Conservation (phyloP, 2,113 vertebrate genomes). For the Columba janthina region DNA sequence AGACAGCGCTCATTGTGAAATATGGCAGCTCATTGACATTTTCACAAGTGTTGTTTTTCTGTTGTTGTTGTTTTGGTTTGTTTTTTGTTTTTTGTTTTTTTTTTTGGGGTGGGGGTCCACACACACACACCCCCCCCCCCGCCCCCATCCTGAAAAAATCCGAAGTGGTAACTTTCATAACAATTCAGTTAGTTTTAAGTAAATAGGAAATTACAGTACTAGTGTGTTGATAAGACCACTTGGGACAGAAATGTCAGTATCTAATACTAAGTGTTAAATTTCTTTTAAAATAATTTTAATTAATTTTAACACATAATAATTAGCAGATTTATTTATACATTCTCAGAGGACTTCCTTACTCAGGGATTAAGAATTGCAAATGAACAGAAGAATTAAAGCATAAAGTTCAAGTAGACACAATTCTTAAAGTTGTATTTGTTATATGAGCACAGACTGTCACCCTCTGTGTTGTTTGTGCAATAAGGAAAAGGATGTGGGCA, state of each 20-base stretch:
- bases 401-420: not conserved
- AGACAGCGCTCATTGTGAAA: not conserved
- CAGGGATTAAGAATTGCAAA: not conserved
- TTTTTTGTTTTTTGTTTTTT: not conserved
- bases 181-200: conserved; percentile 17
- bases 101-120: too few species aligned
- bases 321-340: conserved; percentile 20
- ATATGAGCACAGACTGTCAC: not conserved
- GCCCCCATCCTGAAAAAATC: not conserved
- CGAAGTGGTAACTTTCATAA: not conserved
- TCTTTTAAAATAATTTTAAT: conserved; percentile 6
- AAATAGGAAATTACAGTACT: conserved; percentile 1
- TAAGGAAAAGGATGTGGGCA: not conserved
- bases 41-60: not conserved
- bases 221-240: conserved; percentile 8
- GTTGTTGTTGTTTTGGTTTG: not conserved
- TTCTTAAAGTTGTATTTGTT: not conserved
- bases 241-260: conserved; percentile 25
- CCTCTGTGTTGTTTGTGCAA: not conserved
- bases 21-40: conserved; percentile 13
- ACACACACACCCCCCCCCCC: too few species aligned
- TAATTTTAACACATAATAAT: conserved; percentile 49
- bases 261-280: conserved; percentile 16
- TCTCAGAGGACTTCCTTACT: not conserved
- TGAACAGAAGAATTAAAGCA: not conserved